Evolutionary conservation across 2,113 vertebrate genomes (phyloP), one percentile per base, ranked within the genome.

Genomic region (Nannospalax galili): DNA sequence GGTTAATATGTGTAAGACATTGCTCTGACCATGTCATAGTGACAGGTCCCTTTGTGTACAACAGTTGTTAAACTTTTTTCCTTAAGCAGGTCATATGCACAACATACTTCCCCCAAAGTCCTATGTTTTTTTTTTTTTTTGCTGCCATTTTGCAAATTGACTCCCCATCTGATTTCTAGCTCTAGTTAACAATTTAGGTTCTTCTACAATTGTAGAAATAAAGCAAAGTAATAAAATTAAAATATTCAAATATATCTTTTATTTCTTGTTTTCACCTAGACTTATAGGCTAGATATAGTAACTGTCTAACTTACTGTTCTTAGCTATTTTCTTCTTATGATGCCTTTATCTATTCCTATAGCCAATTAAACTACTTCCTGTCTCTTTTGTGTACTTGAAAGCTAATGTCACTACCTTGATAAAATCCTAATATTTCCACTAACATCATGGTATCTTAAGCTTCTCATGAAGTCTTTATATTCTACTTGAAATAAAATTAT

Each of bases 21-120:
- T 72, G 48, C 48, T 52, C 48, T 52, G 48, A 52, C 56, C n/a
- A 84, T 81, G 35, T 86, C 22, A 45, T 24, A 74, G 69, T 32
- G 7, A 19, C 37, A 81, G 3, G 26, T 32, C 24, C 7, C 17
- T 1, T 28, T 16, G 2, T 56, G 3, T 1, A 19, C 37, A 19
- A 16, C 15, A 12, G 42, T 77, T 37, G 19, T 77, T 7, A 45
- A 0, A 28, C 48, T 56, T 75, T 77, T 28, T 88, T 77, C 26
- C 24, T 52, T 15, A 24, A 28, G 48, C 2, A 0, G 7, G 52
- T 91, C 37, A 35, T 42, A 17, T 28, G 16, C 35, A 81, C 28
- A 48, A 58, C 1, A 37, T 8, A 78, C 30, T 75, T 80, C 11
- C 82, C 75, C 30, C 42, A 17, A 32, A 67, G 37, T 60, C 3